phyloP scores from a whole-genome alignment of 2,797 vertebrate genomes.

The Pseudotriccus pelzelni region DNA sequence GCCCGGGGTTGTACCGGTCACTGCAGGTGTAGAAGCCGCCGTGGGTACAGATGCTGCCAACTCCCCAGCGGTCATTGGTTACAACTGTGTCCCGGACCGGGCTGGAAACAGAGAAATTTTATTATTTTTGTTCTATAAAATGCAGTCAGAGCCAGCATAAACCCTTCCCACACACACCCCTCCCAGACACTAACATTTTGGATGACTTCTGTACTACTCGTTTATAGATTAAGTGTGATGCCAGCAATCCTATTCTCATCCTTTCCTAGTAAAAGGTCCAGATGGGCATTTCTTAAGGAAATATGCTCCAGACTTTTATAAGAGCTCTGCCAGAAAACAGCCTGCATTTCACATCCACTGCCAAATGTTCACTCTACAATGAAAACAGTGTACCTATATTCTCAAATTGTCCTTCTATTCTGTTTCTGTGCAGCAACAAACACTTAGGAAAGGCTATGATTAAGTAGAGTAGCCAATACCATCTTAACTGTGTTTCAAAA shows the following conservation, averaged over 20 bases:
- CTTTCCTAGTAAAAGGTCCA: background rate
- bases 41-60: constrained; percentile 84
- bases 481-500: background rate
- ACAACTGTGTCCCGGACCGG: constrained; percentile 91
- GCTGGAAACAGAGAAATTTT: constrained; percentile 71
- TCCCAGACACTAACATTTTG: background rate
- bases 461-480: background rate
- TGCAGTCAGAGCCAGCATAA: rapidly evolving
- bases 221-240: background rate
- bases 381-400: background rate
- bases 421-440: background rate
- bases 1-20: constrained; percentile 91
- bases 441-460: background rate
- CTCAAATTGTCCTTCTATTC: background rate
- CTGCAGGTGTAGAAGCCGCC: constrained; percentile 92
- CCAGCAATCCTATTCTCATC: background rate
- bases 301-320: background rate
- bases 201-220: background rate
- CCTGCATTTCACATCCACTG: background rate
- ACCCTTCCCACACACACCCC: background rate
- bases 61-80: constrained; percentile 96
- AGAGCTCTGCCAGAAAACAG: background rate
- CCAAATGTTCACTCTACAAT: background rate
- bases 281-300: background rate
- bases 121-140: background rate